These are phyloP conservation scores for Cladopsammia gracilis DNA, from an alignment of 64 coral and sea anemone genomes.

Conservation along the genomic window DNA sequence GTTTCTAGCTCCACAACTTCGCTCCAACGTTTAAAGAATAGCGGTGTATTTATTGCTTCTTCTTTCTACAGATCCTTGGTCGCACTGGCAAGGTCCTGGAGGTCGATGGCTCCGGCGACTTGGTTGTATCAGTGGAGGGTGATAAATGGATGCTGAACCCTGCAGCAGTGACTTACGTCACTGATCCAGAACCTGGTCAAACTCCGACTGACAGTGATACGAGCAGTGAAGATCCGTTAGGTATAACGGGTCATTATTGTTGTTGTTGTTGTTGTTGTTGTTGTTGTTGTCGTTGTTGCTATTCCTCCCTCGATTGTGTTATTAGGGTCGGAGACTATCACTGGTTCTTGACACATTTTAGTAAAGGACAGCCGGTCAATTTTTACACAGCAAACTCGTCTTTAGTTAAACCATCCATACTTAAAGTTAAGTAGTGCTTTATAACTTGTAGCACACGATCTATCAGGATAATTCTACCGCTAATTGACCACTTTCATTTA, in stretches of 20 bases:
- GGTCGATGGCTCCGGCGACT: neutral
- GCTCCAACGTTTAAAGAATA: too few relatives aligned
- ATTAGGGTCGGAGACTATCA: too few relatives aligned
- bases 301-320: too few relatives aligned
- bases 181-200: constrained; percentile 25
- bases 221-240: constrained; percentile 3
- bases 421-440: too few relatives aligned
- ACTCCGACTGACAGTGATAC: neutral
- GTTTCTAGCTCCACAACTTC: too few relatives aligned
- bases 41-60: neutral
- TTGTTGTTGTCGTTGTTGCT: neutral
- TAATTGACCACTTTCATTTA: too few relatives aligned
- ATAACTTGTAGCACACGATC: too few relatives aligned
- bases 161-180: constrained; percentile 38
- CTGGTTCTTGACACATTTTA: too few relatives aligned
- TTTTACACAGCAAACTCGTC: too few relatives aligned
- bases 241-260: neutral
- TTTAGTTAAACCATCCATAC: too few relatives aligned
- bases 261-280: neutral
- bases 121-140: constrained; percentile 33
- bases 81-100: constrained; percentile 49
- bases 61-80: constrained; percentile 53
- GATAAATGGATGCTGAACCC: constrained; percentile 47
- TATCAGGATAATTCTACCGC: too few relatives aligned
- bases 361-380: too few relatives aligned